Base-by-base conservation (phyloP, 2,113 vertebrate genomes). In the Caracal caracal region DNA sequence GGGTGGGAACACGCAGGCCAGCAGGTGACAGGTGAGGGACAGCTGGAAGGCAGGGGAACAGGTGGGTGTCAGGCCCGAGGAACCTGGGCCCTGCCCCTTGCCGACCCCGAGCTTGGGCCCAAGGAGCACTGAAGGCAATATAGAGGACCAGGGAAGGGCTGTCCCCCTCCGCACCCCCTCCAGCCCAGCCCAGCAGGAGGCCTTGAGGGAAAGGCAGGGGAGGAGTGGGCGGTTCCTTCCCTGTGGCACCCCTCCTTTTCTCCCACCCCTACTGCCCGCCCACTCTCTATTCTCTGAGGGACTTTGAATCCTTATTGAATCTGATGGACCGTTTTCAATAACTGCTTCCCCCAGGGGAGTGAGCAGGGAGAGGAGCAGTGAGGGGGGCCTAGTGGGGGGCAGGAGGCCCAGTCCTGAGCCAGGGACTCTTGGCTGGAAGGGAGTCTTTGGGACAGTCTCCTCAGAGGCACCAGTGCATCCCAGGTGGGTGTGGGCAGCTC, bases 311-410 rank as follows among this genome's bases (percentile, higher is more conserved):
- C 80, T 95, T 90, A 93, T 78, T 92, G 92, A 90, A 95, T 92
- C 88, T 79, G 93, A 96, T 88, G 88, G 90, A 93, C 81, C 5
- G 0, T 96, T 97, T 97, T 96, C 93, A 95, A n/a, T 96, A 95
- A 94, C 94, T 88, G 85, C 88, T 95, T 96, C 37, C 66, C 90
- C 66, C 89, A 63, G 81, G 95, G 87, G 87, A 93, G 26, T 17
- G 2, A 90, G 47, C 84, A 71, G 71, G 78, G 33, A 59, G 20
- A 51, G 10, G 33, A 56, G 51, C 40, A 91, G 73, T 11, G 86
- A 17, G 59, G 47, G 49, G 93, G 71, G 24, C 2, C 68, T 10
- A 0, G 0, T 15, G 30, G 26, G 10, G 35, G 24, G 65, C 0
- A 2, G 65, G 78, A 65, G 83, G 83, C 79, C 68, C 40, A 28